Base-by-base conservation (phyloP, 2,113 vertebrate species). In the Casuarius casuarius region DNA sequence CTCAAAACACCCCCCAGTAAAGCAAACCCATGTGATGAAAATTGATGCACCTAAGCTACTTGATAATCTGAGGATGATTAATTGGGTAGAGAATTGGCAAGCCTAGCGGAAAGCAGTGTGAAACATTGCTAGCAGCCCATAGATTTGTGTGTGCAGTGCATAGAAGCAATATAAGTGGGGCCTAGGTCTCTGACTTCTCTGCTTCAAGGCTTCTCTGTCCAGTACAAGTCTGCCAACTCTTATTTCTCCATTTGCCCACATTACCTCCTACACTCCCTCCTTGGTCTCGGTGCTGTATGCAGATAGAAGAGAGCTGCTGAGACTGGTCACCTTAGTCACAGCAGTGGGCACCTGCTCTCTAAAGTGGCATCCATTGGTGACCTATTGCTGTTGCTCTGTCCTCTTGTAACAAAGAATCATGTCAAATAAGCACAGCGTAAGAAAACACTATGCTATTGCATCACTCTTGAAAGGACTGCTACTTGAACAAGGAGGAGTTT, bases 51-150 rank as follows among this genome's bases (percentile, higher is more conserved):
- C 16, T 48, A 72, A 23, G 19, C 28, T 73, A 7, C 35, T n/a
- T 79, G 77, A 51, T 85, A 61, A 79, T 15, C 12, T 40, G 17
- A 5, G 26, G 23, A 40, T 62, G 14, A 44, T 67, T 75, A 28
- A 83, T 48, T 3, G 20, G 21, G 12, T 74, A 68, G 66, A 78
- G 83, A 80, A 33, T 9, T 9, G 23, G 11, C 40, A 56, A 84
- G 6, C 7, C 25, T 66, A 0, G 0, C 8, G 48, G 25, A 81
- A 82, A 75, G 42, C 31, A 72, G 22, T 25, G 48, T n/a, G 0
- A 1, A 12, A 10, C 52, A 7, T 10, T 8, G 6, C 13, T 29
- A 54, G 25, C 3, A 7, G 31, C 22, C 21, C 62, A 25, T 59
- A 49, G 35, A 20, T 23, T 23, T 31, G 18, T 23, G 6, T n/a